Conservation (phyloP, 2,113 vertebrate genomes). For the Hystrix cristata region DNA sequence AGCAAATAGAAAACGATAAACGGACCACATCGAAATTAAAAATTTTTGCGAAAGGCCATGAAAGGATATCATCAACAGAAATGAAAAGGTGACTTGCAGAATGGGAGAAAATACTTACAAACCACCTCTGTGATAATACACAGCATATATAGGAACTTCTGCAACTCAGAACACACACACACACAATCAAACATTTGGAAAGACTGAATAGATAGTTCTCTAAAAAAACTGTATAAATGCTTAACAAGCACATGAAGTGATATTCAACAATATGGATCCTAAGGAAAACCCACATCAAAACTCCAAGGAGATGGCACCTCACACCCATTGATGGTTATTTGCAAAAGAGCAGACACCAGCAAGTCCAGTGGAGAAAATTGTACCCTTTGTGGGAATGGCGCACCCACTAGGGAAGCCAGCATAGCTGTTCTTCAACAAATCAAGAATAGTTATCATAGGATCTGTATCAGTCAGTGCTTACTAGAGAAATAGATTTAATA, state of each 20-base stretch:
- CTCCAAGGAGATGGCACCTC: neutral
- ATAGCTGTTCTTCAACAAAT: neutral
- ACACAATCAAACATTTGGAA: neutral
- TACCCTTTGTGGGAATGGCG: neutral
- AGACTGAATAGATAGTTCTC: neutral
- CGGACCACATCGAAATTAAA: neutral
- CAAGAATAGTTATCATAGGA: neutral
- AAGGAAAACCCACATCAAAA: neutral
- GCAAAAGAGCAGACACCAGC: neutral
- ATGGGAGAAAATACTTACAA: neutral
- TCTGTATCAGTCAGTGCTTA: neutral
- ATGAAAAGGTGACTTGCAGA: neutral
- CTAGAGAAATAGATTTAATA: neutral
- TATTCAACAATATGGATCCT: neutral
- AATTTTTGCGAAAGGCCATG: neutral
- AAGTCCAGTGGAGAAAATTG: neutral
- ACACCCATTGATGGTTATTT: neutral
- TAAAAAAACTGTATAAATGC: neutral
- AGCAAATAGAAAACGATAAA: neutral
- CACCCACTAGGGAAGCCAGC: neutral
- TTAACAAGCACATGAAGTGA: neutral
- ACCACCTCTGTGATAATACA: neutral
- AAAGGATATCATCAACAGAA: neutral
- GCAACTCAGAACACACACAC: neutral
- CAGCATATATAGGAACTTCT: neutral